Evolutionary conservation across 2,888 invertebrate species (phyloP).

Genomic region (Odontocolon sp.): DNA sequence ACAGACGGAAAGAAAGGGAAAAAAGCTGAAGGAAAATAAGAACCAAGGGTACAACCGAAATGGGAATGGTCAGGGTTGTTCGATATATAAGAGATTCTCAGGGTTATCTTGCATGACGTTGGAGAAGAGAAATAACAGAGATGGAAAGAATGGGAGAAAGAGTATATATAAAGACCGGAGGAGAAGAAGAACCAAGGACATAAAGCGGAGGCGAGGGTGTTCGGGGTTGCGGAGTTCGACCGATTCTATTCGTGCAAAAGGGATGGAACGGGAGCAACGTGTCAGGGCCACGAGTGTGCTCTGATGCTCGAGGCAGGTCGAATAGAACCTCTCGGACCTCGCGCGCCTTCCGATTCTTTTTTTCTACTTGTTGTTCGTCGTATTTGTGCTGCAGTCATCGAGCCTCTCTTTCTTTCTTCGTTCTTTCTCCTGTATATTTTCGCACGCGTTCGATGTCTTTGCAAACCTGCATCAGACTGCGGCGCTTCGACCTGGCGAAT

Average conservation of each 20-base stretch:
- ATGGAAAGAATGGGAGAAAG: too few relatives aligned
- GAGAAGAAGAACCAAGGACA: conserved; percentile 1
- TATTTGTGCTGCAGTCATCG: neutral
- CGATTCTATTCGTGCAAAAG: conserved; percentile 62
- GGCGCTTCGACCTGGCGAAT: neutral
- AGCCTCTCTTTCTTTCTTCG: conserved; percentile 4
- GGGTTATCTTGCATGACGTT: too few relatives aligned
- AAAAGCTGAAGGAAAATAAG: too few relatives aligned
- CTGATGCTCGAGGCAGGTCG: conserved; percentile 63
- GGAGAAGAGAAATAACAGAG: too few relatives aligned
- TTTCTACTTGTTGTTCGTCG: conserved; percentile 20
- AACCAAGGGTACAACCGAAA: too few relatives aligned
- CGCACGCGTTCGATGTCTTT: too few relatives aligned
- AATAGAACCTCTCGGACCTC: conserved; percentile 58
- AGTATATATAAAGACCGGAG: neutral
- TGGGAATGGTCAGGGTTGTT: too few relatives aligned
- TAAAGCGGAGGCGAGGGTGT: conserved; percentile 3
- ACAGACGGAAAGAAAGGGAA: too few relatives aligned
- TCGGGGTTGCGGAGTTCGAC: conserved; percentile 58
- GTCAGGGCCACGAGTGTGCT: conserved; percentile 75
- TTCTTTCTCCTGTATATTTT: too few relatives aligned
- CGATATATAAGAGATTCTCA: too few relatives aligned
- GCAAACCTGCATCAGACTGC: too few relatives aligned
- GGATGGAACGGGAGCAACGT: conserved; percentile 70
- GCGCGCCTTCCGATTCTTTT: conserved; percentile 34